A percentile compares a stretch with the other conserved stretches of the same genome.
Conservation (phyloP, 1,140 invertebrate species). For the Adelges cooleyi region DNA sequence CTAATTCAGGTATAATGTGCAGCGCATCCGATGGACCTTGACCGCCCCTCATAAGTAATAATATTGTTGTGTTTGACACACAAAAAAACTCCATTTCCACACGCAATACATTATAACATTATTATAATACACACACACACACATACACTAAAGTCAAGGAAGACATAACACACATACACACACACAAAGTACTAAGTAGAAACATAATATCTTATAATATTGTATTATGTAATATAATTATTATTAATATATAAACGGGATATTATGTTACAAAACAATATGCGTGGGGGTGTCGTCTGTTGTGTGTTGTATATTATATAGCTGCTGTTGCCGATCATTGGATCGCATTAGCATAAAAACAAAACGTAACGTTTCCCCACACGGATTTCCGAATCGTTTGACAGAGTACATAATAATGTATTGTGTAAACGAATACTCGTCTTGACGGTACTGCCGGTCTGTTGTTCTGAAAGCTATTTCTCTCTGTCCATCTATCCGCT, state of each 20-base stretch:
- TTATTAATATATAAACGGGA: too few relatives aligned
- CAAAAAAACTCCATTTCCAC: background rate
- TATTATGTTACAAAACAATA: too few relatives aligned
- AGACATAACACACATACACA: background rate
- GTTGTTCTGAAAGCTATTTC: background rate
- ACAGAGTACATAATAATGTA: background rate
- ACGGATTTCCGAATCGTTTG: constrained; percentile 26
- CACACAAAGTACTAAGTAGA: background rate
- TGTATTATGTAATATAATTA: too few relatives aligned
- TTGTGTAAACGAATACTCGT: constrained; percentile 10
- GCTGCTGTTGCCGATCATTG: too few relatives aligned
- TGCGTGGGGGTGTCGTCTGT: background rate
- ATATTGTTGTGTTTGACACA: constrained; percentile 1
- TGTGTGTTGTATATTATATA: too few relatives aligned
- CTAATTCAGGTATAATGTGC: background rate
- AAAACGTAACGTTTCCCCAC: constrained; percentile 6
- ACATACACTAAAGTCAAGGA: background rate
- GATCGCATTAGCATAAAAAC: constrained; percentile 25
- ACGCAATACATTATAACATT: background rate
- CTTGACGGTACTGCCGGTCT: background rate
- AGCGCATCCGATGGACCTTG: constrained; percentile 8
- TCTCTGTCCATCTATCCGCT: background rate
- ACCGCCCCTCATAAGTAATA: too few relatives aligned
- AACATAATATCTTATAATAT: constrained; percentile 13
- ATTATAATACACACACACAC: background rate